These are phyloP conservation scores for Magallana angulata DNA, from an alignment of 1,140 invertebrate species.

Conservation along the genomic window DNA sequence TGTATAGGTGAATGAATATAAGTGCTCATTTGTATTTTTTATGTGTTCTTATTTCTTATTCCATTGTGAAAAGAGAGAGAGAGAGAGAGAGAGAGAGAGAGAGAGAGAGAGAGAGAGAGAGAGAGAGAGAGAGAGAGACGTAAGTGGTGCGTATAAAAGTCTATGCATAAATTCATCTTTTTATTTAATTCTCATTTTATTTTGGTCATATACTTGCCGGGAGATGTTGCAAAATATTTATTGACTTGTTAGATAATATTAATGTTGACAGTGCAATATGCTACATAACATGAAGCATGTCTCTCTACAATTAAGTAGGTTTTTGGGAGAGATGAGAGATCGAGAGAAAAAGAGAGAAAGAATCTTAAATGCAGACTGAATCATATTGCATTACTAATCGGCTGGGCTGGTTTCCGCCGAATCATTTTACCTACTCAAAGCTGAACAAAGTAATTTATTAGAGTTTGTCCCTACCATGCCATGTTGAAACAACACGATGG, in stretches of 20 bases:
- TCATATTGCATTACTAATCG: constrained; percentile 22
- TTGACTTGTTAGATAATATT: neutral
- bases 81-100: too few relatives aligned
- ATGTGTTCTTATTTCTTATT: too few relatives aligned
- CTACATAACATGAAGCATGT: neutral
- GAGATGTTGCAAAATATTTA: constrained; percentile 19
- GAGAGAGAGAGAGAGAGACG: neutral
- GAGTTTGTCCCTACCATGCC: neutral
- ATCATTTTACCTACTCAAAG: neutral
- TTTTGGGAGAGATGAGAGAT: neutral
- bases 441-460: constrained; percentile 4
- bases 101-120: too few relatives aligned
- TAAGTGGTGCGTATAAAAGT: neutral
- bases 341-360: neutral
- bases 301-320: too few relatives aligned
- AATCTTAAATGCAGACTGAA: neutral
- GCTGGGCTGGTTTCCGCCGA: constrained; percentile 27
- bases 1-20: neutral
- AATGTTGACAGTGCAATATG: neutral
- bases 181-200: neutral
- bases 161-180: constrained; percentile 10
- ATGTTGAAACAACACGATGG: too few relatives aligned
- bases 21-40: neutral
- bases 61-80: too few relatives aligned
- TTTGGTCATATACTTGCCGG: neutral